Evolutionary conservation across 1,140 invertebrate species (phyloP).

Genomic region (Lerema accius): DNA sequence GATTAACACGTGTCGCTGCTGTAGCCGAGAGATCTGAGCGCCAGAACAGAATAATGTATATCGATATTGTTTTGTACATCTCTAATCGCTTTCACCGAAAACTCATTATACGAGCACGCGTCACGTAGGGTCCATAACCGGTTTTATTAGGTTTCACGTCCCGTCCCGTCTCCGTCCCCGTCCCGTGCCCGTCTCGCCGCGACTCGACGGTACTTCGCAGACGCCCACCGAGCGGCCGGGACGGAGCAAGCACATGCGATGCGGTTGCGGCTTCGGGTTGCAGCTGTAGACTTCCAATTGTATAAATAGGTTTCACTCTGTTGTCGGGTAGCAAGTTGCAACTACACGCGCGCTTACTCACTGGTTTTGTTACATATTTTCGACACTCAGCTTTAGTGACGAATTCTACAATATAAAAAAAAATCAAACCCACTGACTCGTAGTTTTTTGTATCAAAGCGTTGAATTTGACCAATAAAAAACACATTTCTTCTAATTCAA

Average conservation of each 20-base stretch:
- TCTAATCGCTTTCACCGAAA: conserved; percentile 66
- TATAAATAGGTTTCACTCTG: conserved; percentile 6
- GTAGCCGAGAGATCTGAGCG: not conserved
- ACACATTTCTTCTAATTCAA: not conserved
- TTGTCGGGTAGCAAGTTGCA: not conserved
- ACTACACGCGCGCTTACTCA: not conserved
- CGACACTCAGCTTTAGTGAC: no score
- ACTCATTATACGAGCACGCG: conserved; percentile 74
- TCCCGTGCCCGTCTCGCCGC: conserved; percentile 5
- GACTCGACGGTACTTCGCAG: conserved; percentile 15
- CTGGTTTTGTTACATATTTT: no score
- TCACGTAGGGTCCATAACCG: conserved; percentile 68
- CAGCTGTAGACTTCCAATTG: conserved; percentile 20
- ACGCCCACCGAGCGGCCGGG: not conserved
- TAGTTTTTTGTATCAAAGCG: no score
- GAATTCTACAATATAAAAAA: no score
- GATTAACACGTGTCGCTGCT: not conserved
- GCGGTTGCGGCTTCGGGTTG: conserved; percentile 10
- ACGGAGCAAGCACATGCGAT: conserved; percentile 11
- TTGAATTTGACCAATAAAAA: not conserved
- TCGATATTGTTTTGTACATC: conserved; percentile 19
- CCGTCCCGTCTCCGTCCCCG: not conserved
- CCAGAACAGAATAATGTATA: not conserved
- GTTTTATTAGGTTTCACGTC: conserved; percentile 72
- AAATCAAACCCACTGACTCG: no score